Evolutionary conservation across 2,113 vertebrate species (phyloP), one percentile per base, ranked within the genome.

Genomic region (Lamprotornis superbus): DNA sequence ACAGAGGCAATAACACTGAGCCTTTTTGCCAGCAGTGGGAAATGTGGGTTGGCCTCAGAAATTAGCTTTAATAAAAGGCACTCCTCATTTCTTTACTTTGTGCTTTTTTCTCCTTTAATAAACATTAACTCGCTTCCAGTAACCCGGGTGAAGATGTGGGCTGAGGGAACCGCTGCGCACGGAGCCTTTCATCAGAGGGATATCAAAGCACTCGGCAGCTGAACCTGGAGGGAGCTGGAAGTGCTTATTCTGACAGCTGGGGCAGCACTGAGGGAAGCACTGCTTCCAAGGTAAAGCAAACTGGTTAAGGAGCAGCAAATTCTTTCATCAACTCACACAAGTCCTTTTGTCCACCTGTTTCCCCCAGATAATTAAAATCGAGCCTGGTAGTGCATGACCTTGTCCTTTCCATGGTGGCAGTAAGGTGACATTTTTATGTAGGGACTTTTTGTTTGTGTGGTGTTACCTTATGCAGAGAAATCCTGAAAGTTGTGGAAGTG

Each of bases 21-120:
- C 15, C 80, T 68, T 49, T 30, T 39, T 94, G 83, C 60, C 65
- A 91, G 74, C 69, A 57, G 69, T 73, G 80, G 83, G 70, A 91
- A 65, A 31, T 84, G 87, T 84, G 77, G 77, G 65, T 57, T 97
- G 87, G 77, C 91, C 87, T 96, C 95, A 94, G 89, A 92, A 96
- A 95, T 95, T 71, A 94, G 93, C 83, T 95, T 82, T 92, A 78
- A 84, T 89, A 84, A 89, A 94, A 84, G 78, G 81, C 69, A 57
- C 80, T 87, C 76, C 94, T 93, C 30, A 28, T 65, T 81, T 27
- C 83, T 93, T 82, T 79, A 73, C 87, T 87, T 79, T 87, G 77
- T 91, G 93, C 73, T 64, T 83, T 89, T 91, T 89, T 46, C 87
- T 81, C n/a, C 77, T 94, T 68, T 89, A 73, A 94, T 40, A 65